Percentiles rank a stretch among this genome's conserved stretches.
phyloP scores from a whole-genome alignment of 2,888 invertebrate genomes.

The Cepaea hortensis region DNA sequence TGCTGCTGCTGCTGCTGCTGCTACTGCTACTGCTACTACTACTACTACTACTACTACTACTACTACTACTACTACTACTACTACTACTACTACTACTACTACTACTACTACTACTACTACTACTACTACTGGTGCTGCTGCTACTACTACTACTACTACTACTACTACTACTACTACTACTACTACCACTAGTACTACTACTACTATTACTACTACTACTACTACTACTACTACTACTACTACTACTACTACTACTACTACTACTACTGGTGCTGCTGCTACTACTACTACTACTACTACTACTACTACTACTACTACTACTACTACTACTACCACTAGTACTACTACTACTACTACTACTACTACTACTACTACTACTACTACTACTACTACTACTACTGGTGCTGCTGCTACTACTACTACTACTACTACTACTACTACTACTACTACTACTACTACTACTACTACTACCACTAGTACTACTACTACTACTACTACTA shows the following conservation, averaged over 20 bases:
- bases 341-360: slow-evolving; percentile 20
- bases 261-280: no score
- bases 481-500: slow-evolving; percentile 21
- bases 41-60: neutral
- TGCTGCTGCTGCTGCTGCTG: no score
- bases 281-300: no score
- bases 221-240: slow-evolving; percentile 16
- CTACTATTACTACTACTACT: slow-evolving; percentile 24
- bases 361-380: slow-evolving; percentile 6
- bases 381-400: no score
- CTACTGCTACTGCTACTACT: no score
- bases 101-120: neutral
- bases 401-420: no score
- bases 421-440: no score
- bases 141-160: no score
- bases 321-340: neutral
- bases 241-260: neutral
- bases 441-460: neutral
- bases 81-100: slow-evolving; percentile 6
- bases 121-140: no score
- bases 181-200: slow-evolving; percentile 3
- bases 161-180: neutral
- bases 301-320: no score
- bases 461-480: slow-evolving; percentile 7
- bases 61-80: slow-evolving; percentile 22